Evolutionary conservation across 2,888 invertebrate genomes (phyloP).

Genomic region (Magallana nippona): DNA sequence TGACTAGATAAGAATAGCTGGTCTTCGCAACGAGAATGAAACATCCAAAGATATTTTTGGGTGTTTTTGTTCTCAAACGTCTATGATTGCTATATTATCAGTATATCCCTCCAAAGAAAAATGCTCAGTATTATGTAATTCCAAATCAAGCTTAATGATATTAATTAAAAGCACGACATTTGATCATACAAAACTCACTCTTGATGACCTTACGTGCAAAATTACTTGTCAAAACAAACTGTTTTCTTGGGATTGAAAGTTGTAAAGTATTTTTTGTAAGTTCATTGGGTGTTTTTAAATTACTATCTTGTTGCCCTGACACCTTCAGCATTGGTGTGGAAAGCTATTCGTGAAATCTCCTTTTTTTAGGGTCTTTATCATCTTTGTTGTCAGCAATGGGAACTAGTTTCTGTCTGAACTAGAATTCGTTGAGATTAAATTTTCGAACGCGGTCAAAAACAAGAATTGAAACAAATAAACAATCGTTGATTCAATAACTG

Average conservation of each 20-base stretch:
- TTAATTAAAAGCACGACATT: neutral
- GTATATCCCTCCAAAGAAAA: no score
- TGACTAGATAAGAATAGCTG: no score
- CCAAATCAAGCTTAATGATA: no score
- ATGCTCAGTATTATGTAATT: no score
- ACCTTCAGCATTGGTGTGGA: neutral
- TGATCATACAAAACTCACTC: neutral
- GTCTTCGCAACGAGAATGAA: no score
- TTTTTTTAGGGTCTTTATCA: neutral
- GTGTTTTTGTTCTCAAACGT: no score
- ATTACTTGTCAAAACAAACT: neutral
- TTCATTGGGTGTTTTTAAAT: constrained; percentile 21
- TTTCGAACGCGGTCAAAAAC: neutral
- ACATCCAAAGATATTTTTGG: no score
- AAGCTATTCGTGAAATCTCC: neutral
- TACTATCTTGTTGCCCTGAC: neutral
- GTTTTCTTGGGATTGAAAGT: neutral
- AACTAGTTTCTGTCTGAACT: neutral
- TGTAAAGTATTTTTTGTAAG: neutral
- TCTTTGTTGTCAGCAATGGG: neutral
- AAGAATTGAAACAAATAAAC: no score
- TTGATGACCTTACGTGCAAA: neutral
- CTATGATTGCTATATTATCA: no score
- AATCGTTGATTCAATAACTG: no score
- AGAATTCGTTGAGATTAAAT: neutral